These are phyloP conservation scores for Hirtodrosophila alboralis DNA, from an alignment of 2,888 invertebrate species.

Conservation along the genomic window DNA sequence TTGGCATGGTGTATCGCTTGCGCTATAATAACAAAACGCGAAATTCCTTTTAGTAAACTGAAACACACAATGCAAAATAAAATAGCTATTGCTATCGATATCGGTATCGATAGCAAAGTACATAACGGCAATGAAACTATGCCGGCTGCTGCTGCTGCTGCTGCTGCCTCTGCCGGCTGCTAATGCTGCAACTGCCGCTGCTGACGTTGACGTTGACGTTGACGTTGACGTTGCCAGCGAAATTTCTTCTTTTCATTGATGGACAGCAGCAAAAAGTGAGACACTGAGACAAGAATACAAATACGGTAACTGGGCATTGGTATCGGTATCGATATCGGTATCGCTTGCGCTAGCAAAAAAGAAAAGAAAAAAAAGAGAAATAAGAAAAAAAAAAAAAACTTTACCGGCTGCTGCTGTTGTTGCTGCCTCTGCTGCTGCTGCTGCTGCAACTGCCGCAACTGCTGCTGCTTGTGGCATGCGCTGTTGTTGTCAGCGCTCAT, in stretches of 20 bases:
- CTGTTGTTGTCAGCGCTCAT: conserved; percentile 36
- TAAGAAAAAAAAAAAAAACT: conserved; percentile 2
- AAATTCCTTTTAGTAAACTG: too few species aligned
- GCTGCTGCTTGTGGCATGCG: conserved; percentile 40
- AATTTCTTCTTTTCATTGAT: conserved; percentile 81
- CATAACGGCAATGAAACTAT: too few species aligned
- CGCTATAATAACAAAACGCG: too few species aligned
- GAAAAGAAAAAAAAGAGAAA: too few species aligned
- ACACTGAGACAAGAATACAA: conserved; percentile 52
- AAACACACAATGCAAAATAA: too few species aligned
- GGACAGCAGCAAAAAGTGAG: conserved; percentile 48
- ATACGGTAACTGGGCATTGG: conserved; percentile 40
- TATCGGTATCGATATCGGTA: conserved; percentile 37
- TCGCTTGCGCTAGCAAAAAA: too few species aligned
- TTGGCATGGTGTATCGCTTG: too few species aligned
- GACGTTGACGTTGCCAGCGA: conserved; percentile 44
- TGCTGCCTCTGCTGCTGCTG: conserved; percentile 1
- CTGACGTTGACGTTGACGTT: conserved; percentile 14
- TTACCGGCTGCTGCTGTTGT: conserved; percentile 22
- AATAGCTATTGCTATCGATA: too few species aligned
- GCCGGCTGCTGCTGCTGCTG: conserved; percentile 34
- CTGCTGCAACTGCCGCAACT: conserved; percentile 9
- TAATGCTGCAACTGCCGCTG: too few species aligned
- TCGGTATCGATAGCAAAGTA: too few species aligned
- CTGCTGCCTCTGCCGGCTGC: too few species aligned